Base-by-base conservation (phyloP, 2,797 vertebrate species). In the Pitangus sulphuratus region DNA sequence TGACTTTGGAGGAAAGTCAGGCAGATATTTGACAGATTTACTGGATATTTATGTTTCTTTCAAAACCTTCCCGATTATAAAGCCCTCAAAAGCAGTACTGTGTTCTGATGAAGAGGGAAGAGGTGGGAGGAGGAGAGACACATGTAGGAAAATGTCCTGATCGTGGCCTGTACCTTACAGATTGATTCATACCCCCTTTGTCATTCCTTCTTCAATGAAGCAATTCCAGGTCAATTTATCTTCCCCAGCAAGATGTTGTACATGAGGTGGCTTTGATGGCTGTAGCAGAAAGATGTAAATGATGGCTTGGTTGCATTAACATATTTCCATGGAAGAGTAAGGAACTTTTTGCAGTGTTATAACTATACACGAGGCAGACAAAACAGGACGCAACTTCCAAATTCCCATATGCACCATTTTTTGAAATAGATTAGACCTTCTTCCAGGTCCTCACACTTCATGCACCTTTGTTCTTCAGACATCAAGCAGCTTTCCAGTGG, bases 41-140 rank as follows among this genome's bases (percentile, higher is more conserved):
- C n/a, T 66, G 54, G 28, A 22, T 79, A 72, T 65, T 88, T 72
- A 40, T 39, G 28, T 58, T 95, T 78, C 30, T 90, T 95, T 88
- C 80, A 86, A 88, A 61, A 54, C 13, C 20, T 54, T 56, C 30
- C 9, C 1, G 2, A 6, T 37, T 84, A 72, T 26, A 81, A 87
- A 62, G 13, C 7, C 24, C 12, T 83, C 24, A 37, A 54, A 91
- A 78, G 6, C 22, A 81, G 28, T 24, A 11, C 6, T 58, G 19
- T 76, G 8, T 48, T 84, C 58, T 11, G 4, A 44, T 72, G 39
- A 86, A 84, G n/a, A 69, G 10, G 8, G 24, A 31, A 31, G 11
- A 79, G 11, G 8, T 28, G 19, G 22, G 30, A 91, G 26, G 45
- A 76, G 47, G 39, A 68, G 10, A 35, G 12, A 39, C 18, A 87